These are phyloP conservation scores for Nannospalax galili DNA, from an alignment of 2,113 vertebrate species.

Conservation along the genomic window DNA sequence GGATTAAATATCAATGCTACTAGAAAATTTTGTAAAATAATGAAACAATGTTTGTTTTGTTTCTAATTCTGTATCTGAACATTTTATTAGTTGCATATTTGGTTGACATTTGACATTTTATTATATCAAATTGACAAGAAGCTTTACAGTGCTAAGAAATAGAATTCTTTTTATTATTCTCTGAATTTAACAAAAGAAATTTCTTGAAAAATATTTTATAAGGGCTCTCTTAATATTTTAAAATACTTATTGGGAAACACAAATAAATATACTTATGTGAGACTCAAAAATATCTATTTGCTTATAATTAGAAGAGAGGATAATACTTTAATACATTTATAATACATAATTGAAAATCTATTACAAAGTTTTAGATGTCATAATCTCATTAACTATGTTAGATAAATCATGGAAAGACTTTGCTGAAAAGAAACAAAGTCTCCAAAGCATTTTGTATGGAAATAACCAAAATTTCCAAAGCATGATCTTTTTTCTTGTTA, in stretches of 20 bases:
- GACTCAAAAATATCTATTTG: neutral
- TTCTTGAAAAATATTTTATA: constrained; percentile 27
- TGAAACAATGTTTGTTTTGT: too few species aligned
- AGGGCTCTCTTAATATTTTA: constrained; percentile 21
- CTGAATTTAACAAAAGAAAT: constrained; percentile 8
- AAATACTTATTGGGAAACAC: neutral
- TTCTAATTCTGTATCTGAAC: constrained; percentile 19
- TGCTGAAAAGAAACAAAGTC: neutral
- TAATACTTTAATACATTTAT: constrained; percentile 32
- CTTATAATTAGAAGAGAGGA: neutral
- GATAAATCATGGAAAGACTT: neutral
- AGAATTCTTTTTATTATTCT: neutral
- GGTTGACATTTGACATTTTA: neutral
- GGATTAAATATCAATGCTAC: neutral
- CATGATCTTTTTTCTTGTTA: constrained; percentile 18
- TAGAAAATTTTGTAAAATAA: constrained; percentile 3
- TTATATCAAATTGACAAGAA: neutral
- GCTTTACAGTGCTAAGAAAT: neutral
- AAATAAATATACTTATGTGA: constrained; percentile 34
- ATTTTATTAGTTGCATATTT: constrained; percentile 3
- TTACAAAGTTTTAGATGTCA: neutral
- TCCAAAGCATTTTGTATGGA: neutral
- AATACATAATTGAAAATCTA: constrained; percentile 3
- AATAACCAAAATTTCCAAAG: constrained; percentile 66
- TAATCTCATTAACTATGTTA: neutral